Base-by-base conservation (phyloP, 1,140 invertebrate species). In the Drosophila equinoxialis region DNA sequence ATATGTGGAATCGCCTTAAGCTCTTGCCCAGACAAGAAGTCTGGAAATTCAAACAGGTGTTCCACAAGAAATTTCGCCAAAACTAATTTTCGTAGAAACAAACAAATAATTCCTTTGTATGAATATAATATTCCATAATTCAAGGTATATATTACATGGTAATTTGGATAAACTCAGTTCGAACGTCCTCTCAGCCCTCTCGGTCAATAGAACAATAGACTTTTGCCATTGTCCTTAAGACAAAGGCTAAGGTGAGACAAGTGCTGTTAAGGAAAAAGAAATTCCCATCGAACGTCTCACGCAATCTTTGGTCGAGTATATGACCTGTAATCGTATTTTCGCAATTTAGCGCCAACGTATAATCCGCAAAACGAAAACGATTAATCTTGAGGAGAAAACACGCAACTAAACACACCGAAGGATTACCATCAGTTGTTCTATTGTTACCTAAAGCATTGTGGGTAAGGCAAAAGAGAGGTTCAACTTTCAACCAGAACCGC, bases 351-450 rank as follows among this genome's bases (percentile, higher is more conserved):
- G 83, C 83, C 84, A 83, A 87, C 84, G 55, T 23, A 65, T 87
- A 87, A 87, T 83, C 84, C 84, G 84, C 84, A 80, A 75, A 74
- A 83, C 79, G 79, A 87, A 87, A 87, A 87, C 84, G 77, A 87
- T 87, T 87, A 83, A 89, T 89, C 84, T 89, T 65, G 55, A 55
- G 70, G 58, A 64, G 62, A 64, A 60, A 71, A 75, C 65, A 69
- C 64, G 65, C 68, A 75, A 75, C 54, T 30, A 35, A 57, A 74
- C 35, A 33, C 11, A 59, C 13, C 14, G 55, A 23, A 54, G 72
- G 83, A 89, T 87, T 87, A 87, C 69, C 76, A 87, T 89, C 84
- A 89, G 83, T 71, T 74, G 84, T 45, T 30, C 79, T 70, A 87
- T 87, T 86, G 83, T 77, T 68, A 74, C 35, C 1, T 48, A n/a